Conservation (phyloP, 2,888 invertebrate species). For the Aphidoletes aphidimyza region DNA sequence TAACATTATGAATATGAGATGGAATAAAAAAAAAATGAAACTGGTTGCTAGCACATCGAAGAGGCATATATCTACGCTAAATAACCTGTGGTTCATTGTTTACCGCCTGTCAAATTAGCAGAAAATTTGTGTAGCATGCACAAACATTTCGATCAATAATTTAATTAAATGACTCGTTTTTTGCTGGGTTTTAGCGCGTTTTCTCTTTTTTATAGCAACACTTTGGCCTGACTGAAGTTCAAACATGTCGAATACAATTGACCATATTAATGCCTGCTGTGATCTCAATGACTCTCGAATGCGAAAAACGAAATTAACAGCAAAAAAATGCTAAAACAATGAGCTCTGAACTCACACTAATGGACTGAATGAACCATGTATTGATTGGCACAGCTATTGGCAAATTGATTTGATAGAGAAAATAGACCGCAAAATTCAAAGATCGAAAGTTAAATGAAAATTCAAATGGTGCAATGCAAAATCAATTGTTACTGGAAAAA, state of each 20-base stretch:
- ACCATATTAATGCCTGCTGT: too few species aligned
- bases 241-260: background rate
- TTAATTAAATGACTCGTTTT: constrained; percentile 18
- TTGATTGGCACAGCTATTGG: too few species aligned
- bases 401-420: too few species aligned
- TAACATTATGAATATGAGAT: background rate
- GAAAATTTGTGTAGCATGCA: constrained; percentile 22
- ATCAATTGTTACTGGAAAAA: too few species aligned
- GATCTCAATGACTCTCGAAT: too few species aligned
- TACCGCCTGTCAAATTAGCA: constrained; percentile 49
- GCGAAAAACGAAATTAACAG: too few species aligned
- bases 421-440: too few species aligned
- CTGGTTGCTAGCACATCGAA: background rate
- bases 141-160: constrained; percentile 50
- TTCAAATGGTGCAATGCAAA: too few species aligned
- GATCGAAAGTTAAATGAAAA: too few species aligned
- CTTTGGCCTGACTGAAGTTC: background rate
- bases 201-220: background rate
- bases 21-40: background rate
- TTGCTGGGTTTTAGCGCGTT: background rate
- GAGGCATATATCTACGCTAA: background rate
- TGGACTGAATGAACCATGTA: too few species aligned
- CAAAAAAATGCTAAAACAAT: too few species aligned
- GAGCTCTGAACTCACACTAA: too few species aligned
- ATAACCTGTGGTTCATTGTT: constrained; percentile 52